Base-by-base conservation (phyloP, 2,113 vertebrate genomes). In the Pseudolaguvia tuberculata region DNA sequence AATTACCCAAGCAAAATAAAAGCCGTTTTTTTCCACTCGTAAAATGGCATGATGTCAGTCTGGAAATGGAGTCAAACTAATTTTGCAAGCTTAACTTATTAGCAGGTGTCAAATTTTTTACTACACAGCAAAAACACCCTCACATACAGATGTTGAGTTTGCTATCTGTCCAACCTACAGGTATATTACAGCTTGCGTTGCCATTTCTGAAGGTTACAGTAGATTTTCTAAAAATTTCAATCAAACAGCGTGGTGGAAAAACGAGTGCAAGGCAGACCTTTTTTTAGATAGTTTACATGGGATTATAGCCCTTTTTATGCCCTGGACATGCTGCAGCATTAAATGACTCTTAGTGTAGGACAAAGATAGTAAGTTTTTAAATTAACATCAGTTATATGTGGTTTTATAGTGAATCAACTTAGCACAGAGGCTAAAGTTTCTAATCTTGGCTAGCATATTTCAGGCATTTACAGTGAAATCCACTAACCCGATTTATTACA, bases 401-500 rank as follows among this genome's bases (percentile, higher is more conserved):
- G 48, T 55, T 42, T 55, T 55, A 31, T 52, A 74, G 15, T 17
- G 23, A 47, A 57, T 71, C 10, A 20, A 57, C 25, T 57, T 27
- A 57, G 15, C 29, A 56, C 21, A 5, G 20, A 35, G 29, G 29
- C 29, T 29, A 42, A 39, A 17, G 15, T 71, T 71, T 57, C 23
- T 5, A 42, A 4, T 62, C 57, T 35, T 61, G 42, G 14, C 51
- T 17, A 35, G 25, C 52, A 21, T 68, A 23, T 50, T 48, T 56
- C 10, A 55, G 59, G 12, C 25, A 18, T 58, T 76, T 59, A 51
- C 31, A 10, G 20, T 2, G 11, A 75, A 52, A 7, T 52, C 42
- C 42, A 50, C 63, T 11, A 59, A 18, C 21, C 27, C 69, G 25
- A 51, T 23, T 69, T 42, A 58, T 20, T 39, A 31, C 74, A 57